Evolutionary conservation across 2,888 invertebrate species (phyloP).

Genomic region (Mesorhabditis spiculigera): DNA sequence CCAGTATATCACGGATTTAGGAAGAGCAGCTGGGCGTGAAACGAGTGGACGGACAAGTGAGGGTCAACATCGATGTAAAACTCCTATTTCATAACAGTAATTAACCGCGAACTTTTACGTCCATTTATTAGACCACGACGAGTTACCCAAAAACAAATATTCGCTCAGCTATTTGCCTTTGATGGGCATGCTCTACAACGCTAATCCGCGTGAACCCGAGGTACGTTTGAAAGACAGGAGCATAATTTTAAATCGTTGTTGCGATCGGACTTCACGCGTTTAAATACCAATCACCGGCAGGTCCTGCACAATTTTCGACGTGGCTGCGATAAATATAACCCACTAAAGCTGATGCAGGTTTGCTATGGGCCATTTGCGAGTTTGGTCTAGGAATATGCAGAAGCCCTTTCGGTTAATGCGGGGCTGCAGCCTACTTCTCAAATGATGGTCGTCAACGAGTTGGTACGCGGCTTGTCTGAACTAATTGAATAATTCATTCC

Average conservation of each 20-base stretch:
- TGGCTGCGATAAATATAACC: slow-evolving; percentile 4
- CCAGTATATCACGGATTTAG: too few species aligned
- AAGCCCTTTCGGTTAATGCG: neutral
- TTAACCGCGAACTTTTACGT: too few species aligned
- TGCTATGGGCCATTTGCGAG: neutral
- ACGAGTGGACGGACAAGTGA: too few species aligned
- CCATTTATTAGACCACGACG: slow-evolving; percentile 1
- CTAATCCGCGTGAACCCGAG: neutral
- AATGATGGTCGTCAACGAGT: neutral
- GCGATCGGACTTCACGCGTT: too few species aligned
- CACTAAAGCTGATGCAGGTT: neutral
- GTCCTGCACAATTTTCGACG: neutral
- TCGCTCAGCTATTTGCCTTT: neutral
- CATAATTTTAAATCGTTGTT: neutral
- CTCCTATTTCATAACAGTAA: too few species aligned
- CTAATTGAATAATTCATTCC: too few species aligned
- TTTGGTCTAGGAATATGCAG: neutral
- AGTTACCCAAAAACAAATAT: neutral
- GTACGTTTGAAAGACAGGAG: neutral
- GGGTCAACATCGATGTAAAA: too few species aligned
- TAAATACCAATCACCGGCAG: neutral
- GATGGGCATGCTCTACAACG: neutral
- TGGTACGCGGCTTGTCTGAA: neutral
- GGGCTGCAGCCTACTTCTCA: neutral
- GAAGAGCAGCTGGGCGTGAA: too few species aligned